Conservation (phyloP, 2,797 vertebrate genomes). For the Characodon lateralis region DNA sequence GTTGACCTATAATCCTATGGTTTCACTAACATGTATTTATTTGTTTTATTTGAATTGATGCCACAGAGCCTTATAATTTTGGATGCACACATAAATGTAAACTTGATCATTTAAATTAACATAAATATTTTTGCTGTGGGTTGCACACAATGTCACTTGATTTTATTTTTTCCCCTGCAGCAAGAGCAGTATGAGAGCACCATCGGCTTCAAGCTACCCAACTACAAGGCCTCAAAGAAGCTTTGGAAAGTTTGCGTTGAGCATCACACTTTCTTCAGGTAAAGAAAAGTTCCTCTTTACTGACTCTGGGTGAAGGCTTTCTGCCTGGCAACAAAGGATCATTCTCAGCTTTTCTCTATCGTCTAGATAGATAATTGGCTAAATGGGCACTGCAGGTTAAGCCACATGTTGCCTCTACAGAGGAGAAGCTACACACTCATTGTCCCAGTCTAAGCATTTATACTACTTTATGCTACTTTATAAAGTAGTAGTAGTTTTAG, state of each 20-base stretch:
- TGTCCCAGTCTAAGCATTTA: background rate
- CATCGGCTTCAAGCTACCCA: slow-evolving; percentile 93
- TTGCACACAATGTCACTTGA: background rate
- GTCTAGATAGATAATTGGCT: slow-evolving; percentile 58
- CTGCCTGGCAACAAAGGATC: slow-evolving; percentile 42
- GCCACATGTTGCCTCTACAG: slow-evolving; percentile 39
- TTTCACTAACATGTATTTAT: background rate
- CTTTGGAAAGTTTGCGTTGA: slow-evolving; percentile 98
- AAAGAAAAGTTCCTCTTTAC: slow-evolving; percentile 11
- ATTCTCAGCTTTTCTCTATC: slow-evolving; percentile 11
- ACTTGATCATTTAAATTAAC: background rate
- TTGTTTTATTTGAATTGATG: background rate
- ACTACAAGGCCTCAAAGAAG: slow-evolving; percentile 95
- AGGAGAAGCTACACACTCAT: slow-evolving; percentile 8
- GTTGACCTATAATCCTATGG: background rate
- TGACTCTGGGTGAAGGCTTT: slow-evolving; percentile 18
- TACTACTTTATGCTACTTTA: too few relatives aligned
- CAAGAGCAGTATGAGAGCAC: slow-evolving; percentile 95
- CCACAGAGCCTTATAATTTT: background rate
- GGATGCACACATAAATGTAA: background rate
- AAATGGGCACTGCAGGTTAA: slow-evolving; percentile 50
- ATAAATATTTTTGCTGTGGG: background rate
- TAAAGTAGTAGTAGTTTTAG: background rate
- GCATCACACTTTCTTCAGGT: slow-evolving; percentile 98
- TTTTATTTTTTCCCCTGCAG: slow-evolving; percentile 67